These are phyloP conservation scores for Antedon mediterranea DNA, from an alignment of 53 echinoderm and acorn worm genomes.

Conservation along the genomic window DNA sequence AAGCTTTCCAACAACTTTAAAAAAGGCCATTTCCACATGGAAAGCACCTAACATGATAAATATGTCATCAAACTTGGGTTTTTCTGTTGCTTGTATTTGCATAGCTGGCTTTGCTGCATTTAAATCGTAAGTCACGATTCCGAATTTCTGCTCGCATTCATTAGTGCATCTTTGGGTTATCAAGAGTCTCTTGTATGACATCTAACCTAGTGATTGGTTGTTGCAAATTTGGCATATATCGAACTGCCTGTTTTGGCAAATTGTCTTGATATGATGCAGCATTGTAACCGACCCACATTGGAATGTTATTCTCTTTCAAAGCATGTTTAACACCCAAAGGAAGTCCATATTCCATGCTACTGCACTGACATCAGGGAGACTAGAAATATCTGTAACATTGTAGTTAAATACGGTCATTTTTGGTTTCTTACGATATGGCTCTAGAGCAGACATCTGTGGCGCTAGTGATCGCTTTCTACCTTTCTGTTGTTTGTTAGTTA, in stretches of 20 bases:
- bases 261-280: slow-evolving; percentile 11
- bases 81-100: slow-evolving; percentile 11
- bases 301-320: slow-evolving; percentile 5
- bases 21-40: slow-evolving; percentile 7
- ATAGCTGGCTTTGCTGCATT: too few species aligned
- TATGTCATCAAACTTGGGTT: slow-evolving; percentile 7
- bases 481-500: not conserved
- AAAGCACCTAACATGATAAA: slow-evolving; percentile 15
- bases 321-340: not conserved
- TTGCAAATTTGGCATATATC: slow-evolving; percentile 16
- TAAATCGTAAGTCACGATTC: slow-evolving; percentile 17
- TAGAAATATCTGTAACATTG: not conserved
- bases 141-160: slow-evolving; percentile 17
- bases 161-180: not conserved
- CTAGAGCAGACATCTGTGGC: not conserved
- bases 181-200: slow-evolving; percentile 12
- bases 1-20: slow-evolving; percentile 8
- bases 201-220: slow-evolving; percentile 10
- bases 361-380: slow-evolving; percentile 2
- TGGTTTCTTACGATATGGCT: slow-evolving; percentile 9
- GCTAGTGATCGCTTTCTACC: not conserved
- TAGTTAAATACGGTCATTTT: slow-evolving; percentile 9
- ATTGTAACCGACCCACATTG: slow-evolving; percentile 10
- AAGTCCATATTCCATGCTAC: not conserved
- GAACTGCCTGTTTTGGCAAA: slow-evolving; percentile 3